Conservation (phyloP, 1,140 invertebrate species). For the Hyles euphorbiae region DNA sequence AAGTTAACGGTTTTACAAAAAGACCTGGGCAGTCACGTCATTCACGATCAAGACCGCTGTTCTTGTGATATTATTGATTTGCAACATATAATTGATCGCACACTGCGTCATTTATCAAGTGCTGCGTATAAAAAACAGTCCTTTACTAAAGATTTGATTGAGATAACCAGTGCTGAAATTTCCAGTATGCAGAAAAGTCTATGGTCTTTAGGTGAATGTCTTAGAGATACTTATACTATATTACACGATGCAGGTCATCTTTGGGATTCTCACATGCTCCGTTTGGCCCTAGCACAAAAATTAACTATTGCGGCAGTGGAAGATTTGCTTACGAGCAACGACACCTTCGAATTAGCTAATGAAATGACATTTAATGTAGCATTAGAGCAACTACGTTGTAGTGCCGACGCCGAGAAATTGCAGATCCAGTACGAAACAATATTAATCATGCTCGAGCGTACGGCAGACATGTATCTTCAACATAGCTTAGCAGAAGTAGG, state of each 20-base stretch:
- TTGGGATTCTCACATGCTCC: conserved; percentile 48
- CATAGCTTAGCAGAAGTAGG: conserved; percentile 41
- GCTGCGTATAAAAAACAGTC: conserved; percentile 7
- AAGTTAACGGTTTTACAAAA: conserved; percentile 37
- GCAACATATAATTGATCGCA: conserved; percentile 30
- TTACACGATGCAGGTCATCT: conserved; percentile 46
- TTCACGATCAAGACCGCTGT: conserved; percentile 14
- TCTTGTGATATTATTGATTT: conserved; percentile 20
- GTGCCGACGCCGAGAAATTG: conserved; percentile 46
- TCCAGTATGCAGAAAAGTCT: conserved; percentile 44
- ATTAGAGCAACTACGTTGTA: conserved; percentile 42
- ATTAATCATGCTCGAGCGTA: conserved; percentile 30
- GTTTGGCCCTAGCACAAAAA: conserved; percentile 45
- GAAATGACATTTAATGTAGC: conserved; percentile 47
- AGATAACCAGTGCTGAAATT: conserved; percentile 25
- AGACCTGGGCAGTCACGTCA: conserved; percentile 24
- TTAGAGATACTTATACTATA: conserved; percentile 42
- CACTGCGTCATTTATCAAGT: conserved; percentile 16
- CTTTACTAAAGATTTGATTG: conserved; percentile 11
- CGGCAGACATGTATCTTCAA: conserved; percentile 33
- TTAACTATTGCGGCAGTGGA: conserved; percentile 50
- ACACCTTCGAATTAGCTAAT: conserved; percentile 45
- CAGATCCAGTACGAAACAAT: conserved; percentile 34
- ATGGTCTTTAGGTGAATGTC: conserved; percentile 32
- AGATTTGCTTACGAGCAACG: conserved; percentile 46